A percentile compares a stretch with the other conserved stretches of the same genome.
Evolutionary conservation across 2,888 invertebrate genomes (phyloP).

Genomic region (Platycheirus rosarum): DNA sequence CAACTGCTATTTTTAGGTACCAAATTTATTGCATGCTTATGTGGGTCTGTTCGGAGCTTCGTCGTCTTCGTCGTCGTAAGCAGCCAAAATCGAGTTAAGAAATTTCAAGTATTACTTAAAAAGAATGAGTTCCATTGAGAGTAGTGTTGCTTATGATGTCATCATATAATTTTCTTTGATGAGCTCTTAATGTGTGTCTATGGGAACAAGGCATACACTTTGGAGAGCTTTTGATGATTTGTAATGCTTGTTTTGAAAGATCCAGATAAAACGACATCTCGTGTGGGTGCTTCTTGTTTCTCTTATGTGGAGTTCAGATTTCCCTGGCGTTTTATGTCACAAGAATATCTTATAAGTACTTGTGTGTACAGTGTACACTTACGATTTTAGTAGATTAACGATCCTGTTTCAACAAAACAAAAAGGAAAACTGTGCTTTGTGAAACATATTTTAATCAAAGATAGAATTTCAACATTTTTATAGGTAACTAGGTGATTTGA

Average conservation of each 20-base stretch:
- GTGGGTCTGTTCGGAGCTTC: too few species aligned
- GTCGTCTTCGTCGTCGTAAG: background rate
- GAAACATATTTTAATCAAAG: too few species aligned
- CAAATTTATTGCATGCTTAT: background rate
- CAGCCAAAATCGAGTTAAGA: slow-evolving; percentile 1
- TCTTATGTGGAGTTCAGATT: background rate
- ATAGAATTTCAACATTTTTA: too few species aligned
- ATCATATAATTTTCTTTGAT: slow-evolving; percentile 23
- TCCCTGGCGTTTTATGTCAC: background rate
- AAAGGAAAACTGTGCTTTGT: too few species aligned
- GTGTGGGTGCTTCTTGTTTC: background rate
- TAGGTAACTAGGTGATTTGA: too few species aligned
- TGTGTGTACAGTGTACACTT: too few species aligned
- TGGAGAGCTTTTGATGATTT: slow-evolving; percentile 20
- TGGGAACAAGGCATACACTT: slow-evolving; percentile 23
- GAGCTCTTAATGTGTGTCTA: slow-evolving; percentile 30
- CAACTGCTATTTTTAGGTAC: background rate
- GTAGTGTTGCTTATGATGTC: slow-evolving; percentile 24
- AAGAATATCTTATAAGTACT: too few species aligned
- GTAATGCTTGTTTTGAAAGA: too few species aligned
- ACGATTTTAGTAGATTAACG: too few species aligned
- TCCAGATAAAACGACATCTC: slow-evolving; percentile 1
- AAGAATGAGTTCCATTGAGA: slow-evolving; percentile 24
- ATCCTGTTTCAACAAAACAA: too few species aligned
- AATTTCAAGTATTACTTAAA: slow-evolving; percentile 13